Conservation (phyloP, 2,888 invertebrate genomes). For the Rhodophaea formosa region DNA sequence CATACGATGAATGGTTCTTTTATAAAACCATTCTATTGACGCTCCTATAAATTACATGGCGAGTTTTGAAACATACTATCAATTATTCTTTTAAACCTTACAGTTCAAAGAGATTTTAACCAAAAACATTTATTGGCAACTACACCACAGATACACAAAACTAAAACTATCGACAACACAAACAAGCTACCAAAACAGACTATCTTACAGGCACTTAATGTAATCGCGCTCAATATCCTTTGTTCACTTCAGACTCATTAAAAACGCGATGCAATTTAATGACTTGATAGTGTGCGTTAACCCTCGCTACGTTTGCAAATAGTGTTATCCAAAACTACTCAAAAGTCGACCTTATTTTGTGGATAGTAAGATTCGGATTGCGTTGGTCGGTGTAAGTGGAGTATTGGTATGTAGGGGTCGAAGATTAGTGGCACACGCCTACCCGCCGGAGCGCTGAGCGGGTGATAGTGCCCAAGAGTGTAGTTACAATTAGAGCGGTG, state of each 20-base stretch:
- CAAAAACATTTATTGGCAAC: neutral
- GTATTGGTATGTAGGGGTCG: constrained; percentile 79
- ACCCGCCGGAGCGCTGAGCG: constrained; percentile 78
- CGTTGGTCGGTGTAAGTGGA: constrained; percentile 35
- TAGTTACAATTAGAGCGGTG: constrained; percentile 81
- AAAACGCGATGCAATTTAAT: constrained; percentile 82
- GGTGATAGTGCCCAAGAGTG: constrained; percentile 78
- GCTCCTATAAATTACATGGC: too few species aligned
- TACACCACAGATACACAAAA: neutral
- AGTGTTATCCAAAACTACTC: constrained; percentile 33
- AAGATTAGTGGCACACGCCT: constrained; percentile 81
- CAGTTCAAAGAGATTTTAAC: too few species aligned
- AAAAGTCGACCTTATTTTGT: constrained; percentile 44
- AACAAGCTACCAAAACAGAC: constrained; percentile 58
- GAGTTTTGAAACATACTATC: too few species aligned
- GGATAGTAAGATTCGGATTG: constrained; percentile 39
- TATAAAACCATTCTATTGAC: too few species aligned
- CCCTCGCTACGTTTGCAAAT: constrained; percentile 79
- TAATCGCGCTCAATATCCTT: constrained; percentile 80
- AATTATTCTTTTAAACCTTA: neutral
- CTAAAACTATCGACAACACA: constrained; percentile 39
- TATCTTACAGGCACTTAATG: constrained; percentile 76
- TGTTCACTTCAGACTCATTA: constrained; percentile 82
- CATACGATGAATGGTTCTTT: too few species aligned
- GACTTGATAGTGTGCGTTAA: constrained; percentile 81